phyloP scores from a whole-genome alignment of 2,888 invertebrate species.

The Tipula helvola region DNA sequence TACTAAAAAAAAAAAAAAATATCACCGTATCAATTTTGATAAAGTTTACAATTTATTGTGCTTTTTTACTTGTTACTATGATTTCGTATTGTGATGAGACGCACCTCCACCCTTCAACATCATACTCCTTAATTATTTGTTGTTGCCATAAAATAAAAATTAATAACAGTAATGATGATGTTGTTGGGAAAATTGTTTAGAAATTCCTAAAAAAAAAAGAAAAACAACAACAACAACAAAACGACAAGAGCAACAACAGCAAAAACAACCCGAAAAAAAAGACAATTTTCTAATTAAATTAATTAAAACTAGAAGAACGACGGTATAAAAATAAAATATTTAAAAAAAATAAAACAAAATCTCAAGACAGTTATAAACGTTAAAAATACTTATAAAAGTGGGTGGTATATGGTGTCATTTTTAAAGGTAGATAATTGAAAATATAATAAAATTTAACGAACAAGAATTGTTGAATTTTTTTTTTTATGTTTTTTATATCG shows the following conservation, averaged over 20 bases:
- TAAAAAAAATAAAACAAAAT: neutral
- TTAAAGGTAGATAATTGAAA: slow-evolving; percentile 4
- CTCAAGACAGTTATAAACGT: neutral
- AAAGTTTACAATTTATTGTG: neutral
- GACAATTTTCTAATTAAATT: neutral
- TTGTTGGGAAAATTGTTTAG: neutral
- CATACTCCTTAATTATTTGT: neutral
- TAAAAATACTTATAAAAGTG: neutral
- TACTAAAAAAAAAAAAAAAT: neutral
- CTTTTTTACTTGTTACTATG: neutral
- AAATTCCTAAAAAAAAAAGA: neutral
- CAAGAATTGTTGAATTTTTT: neutral
- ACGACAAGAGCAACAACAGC: neutral
- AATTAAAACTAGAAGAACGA: neutral
- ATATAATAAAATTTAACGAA: neutral
- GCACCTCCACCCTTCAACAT: neutral
- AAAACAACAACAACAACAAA: neutral
- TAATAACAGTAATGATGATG: neutral
- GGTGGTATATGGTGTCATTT: neutral
- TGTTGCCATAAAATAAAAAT: neutral
- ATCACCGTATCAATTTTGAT: neutral
- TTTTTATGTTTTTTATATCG: neutral
- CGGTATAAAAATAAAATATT: neutral
- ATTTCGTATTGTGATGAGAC: neutral
- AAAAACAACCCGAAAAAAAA: neutral